Conservation (phyloP, 2,113 vertebrate genomes). For the Sinocyclocheilus rhinocerous region DNA sequence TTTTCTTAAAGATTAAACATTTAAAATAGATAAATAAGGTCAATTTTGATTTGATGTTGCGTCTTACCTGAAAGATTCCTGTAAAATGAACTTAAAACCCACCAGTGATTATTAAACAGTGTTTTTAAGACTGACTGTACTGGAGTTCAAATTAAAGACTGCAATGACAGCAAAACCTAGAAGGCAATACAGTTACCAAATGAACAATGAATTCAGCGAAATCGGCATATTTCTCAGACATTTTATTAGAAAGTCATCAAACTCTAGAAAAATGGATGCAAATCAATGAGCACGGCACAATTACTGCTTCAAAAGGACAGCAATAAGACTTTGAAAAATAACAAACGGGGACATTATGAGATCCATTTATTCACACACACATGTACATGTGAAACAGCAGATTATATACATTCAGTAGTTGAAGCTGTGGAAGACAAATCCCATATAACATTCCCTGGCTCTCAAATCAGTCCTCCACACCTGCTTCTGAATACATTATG, state of each 20-base stretch:
- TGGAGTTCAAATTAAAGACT: neutral
- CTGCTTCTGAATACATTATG: constrained; percentile 27
- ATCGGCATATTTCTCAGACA: constrained; percentile 18
- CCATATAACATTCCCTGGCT: constrained; percentile 42
- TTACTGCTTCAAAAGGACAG: constrained; percentile 11
- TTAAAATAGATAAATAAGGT: neutral
- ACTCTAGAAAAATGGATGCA: constrained; percentile 20
- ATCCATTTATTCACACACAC: constrained; percentile 71
- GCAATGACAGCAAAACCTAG: neutral
- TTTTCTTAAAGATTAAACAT: neutral
- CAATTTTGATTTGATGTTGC: neutral
- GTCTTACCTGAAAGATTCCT: neutral
- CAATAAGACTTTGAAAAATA: constrained; percentile 20
- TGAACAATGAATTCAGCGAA: neutral
- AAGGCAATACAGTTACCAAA: neutral
- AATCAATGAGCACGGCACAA: constrained; percentile 16
- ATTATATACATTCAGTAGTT: constrained; percentile 72
- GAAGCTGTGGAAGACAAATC: constrained; percentile 63
- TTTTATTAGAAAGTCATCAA: constrained; percentile 44
- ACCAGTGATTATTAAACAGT: neutral
- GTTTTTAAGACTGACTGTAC: neutral
- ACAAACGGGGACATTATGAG: constrained; percentile 35
- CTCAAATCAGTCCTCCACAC: constrained; percentile 30
- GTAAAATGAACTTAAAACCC: neutral
- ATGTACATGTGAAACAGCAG: constrained; percentile 63